Percentiles rank a stretch among this genome's conserved stretches.
phyloP scores from a whole-genome alignment of 2,113 vertebrate genomes.

The Carassius carassius region DNA sequence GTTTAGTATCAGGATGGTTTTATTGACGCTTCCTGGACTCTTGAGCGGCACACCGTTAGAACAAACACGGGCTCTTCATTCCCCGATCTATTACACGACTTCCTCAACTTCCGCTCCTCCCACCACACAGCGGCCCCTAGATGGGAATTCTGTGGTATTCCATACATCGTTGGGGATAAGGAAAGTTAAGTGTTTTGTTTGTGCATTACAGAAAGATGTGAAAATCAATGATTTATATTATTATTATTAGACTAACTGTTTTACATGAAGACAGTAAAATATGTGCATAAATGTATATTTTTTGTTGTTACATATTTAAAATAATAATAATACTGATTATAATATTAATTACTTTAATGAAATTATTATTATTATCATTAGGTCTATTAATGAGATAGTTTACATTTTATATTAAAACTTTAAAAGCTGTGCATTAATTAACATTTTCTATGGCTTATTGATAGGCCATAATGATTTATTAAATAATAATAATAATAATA shows the following conservation, averaged over 20 bases:
- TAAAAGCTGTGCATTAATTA: no score
- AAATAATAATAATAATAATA: no score
- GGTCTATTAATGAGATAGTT: no score
- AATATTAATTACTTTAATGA: no score
- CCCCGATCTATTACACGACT: constrained; percentile 68
- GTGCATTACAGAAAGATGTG: neutral
- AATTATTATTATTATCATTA: no score
- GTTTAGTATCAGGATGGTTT: constrained; percentile 17
- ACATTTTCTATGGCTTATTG: no score
- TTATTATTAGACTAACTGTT: neutral
- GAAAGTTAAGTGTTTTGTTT: neutral
- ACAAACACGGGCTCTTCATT: constrained; percentile 50
- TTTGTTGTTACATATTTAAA: no score
- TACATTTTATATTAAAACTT: no score
- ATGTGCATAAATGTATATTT: neutral
- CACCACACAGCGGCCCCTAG: constrained; percentile 50
- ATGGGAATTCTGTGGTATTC: constrained; percentile 37
- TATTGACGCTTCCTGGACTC: constrained; percentile 52
- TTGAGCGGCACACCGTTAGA: constrained; percentile 46
- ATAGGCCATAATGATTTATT: no score
- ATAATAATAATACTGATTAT: no score
- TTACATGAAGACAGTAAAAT: neutral
- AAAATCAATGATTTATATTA: neutral
- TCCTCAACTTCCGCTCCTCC: constrained; percentile 76
- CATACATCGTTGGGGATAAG: constrained; percentile 22